Percentiles rank a stretch among this genome's conserved stretches.
Conservation (phyloP, 1,140 invertebrate genomes). For the Phocides pigmalion region DNA sequence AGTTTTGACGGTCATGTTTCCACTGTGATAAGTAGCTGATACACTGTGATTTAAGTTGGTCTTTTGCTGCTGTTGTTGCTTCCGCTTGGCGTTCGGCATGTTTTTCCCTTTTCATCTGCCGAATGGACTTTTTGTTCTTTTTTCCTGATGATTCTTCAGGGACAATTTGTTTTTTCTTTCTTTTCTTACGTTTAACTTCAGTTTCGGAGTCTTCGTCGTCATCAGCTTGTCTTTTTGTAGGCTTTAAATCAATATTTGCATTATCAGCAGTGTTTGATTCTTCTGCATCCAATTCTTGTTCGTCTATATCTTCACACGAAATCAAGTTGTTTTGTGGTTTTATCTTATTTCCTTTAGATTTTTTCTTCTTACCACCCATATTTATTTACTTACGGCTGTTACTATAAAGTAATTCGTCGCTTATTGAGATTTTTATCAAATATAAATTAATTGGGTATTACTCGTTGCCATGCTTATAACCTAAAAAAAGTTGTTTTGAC, state of each 20-base stretch:
- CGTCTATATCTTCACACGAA: neutral
- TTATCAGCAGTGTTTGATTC: slow-evolving; percentile 36
- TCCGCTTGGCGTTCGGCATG: slow-evolving; percentile 68
- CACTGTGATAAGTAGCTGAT: slow-evolving; percentile 87
- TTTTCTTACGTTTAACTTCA: slow-evolving; percentile 65
- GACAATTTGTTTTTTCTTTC: slow-evolving; percentile 61
- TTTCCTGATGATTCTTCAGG: slow-evolving; percentile 50
- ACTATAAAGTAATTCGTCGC: neutral
- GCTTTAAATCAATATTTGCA: slow-evolving; percentile 31
- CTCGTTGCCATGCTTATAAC: slow-evolving; percentile 24
- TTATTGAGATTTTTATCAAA: no score
- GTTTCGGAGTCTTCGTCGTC: slow-evolving; percentile 52
- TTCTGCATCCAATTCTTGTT: slow-evolving; percentile 34
- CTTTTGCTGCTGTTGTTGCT: slow-evolving; percentile 65
- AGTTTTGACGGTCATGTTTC: slow-evolving; percentile 87
- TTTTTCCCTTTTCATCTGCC: slow-evolving; percentile 79
- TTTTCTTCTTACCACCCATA: slow-evolving; percentile 42
- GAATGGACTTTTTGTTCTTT: slow-evolving; percentile 75
- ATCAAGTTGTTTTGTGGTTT: neutral
- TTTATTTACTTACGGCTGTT: neutral
- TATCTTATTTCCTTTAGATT: slow-evolving; percentile 33
- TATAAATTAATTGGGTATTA: no score
- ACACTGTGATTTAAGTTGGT: slow-evolving; percentile 78
- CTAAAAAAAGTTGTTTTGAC: slow-evolving; percentile 18
- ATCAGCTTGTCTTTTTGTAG: slow-evolving; percentile 41